Conservation (phyloP, 1,140 invertebrate genomes). For the Drosophila navojoa region DNA sequence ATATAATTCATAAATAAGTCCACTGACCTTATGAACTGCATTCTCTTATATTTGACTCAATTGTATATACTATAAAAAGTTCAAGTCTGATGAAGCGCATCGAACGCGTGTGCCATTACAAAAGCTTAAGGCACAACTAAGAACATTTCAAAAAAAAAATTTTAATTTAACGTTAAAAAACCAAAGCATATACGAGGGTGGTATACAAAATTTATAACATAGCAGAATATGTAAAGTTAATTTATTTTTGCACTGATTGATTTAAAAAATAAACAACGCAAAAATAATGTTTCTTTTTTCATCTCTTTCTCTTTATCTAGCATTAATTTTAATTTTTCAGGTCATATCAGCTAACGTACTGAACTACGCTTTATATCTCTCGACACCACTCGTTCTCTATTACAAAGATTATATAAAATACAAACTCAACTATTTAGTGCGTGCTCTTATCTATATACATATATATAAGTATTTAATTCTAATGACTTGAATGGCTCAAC, state of each 20-base stretch:
- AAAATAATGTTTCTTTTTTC: too few relatives aligned
- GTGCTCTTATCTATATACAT: neutral
- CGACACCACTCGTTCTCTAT: neutral
- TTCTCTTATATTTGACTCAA: slow-evolving; percentile 1
- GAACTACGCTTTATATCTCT: neutral
- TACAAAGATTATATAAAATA: neutral
- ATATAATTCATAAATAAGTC: slow-evolving; percentile 8
- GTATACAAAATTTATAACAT: too few relatives aligned
- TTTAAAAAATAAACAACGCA: too few relatives aligned
- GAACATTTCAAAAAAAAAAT: slow-evolving; percentile 20
- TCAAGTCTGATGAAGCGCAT: neutral
- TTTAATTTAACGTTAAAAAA: neutral
- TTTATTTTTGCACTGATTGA: too few relatives aligned
- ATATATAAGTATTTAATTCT: neutral
- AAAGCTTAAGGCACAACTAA: slow-evolving; percentile 30
- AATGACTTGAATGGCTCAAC: neutral
- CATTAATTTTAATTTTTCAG: too few relatives aligned
- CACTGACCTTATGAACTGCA: slow-evolving; percentile 47
- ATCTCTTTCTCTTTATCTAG: too few relatives aligned
- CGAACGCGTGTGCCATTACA: slow-evolving; percentile 18
- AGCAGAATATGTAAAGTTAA: too few relatives aligned
- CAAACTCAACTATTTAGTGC: neutral
- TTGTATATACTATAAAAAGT: neutral
- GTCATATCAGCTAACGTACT: neutral
- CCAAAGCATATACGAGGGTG: neutral